phyloP scores from a whole-genome alignment of 2,113 vertebrate genomes.

The Ginglymostoma cirratum region DNA sequence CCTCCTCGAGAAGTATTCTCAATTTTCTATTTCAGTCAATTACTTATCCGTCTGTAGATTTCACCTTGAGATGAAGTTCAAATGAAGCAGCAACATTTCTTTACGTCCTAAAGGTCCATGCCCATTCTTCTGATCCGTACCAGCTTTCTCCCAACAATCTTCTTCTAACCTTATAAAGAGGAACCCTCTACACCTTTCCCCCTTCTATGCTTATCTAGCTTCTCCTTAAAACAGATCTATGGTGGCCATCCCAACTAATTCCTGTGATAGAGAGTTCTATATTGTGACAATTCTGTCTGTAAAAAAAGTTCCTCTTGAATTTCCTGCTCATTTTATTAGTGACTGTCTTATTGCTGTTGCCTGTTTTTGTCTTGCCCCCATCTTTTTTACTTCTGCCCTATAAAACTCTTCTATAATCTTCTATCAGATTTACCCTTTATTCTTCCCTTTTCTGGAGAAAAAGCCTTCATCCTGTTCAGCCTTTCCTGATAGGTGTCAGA shows the following conservation, averaged over 20 bases:
- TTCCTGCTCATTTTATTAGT: background rate
- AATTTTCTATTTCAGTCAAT: background rate
- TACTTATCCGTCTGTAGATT: background rate
- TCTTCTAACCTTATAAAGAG: background rate
- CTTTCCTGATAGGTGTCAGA: background rate
- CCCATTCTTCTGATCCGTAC: background rate
- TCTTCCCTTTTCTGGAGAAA: background rate
- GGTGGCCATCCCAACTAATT: too few species aligned
- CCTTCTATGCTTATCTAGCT: background rate
- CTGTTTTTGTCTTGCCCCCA: background rate
- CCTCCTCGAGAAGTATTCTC: background rate
- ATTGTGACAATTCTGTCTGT: too few species aligned
- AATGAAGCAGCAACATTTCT: background rate
- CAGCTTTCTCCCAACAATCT: background rate
- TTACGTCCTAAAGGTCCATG: background rate
- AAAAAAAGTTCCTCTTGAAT: background rate
- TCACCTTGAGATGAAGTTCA: background rate
- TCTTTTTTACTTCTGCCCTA: background rate
- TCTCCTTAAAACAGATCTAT: background rate
- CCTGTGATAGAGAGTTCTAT: background rate
- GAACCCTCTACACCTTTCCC: background rate
- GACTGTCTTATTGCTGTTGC: background rate
- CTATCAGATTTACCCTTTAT: background rate
- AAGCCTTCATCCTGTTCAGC: background rate
- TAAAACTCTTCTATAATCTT: background rate